Evolutionary conservation across 2,797 vertebrate genomes (phyloP), one percentile per base, ranked within the genome.

Genomic region (Phataginus tetradactyla): DNA sequence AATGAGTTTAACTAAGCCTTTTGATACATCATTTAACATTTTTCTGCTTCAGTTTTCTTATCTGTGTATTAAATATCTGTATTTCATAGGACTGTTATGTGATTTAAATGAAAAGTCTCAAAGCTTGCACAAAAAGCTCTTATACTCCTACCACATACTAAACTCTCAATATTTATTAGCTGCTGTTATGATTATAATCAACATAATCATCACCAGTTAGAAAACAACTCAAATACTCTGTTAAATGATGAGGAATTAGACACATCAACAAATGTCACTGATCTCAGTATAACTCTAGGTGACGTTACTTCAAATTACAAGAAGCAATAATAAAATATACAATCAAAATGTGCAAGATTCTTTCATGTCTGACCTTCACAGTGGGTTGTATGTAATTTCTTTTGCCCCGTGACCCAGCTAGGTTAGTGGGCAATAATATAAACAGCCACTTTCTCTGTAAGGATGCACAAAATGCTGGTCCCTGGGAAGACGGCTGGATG

Each of bases 1-100:
- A 81, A 88, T 74, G 32, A 55, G 74, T 85, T 34, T 37, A 64
- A 51, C 37, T 45, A 45, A 18, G 63, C 66, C 6, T 25, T 23
- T 32, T 25, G 37, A 4, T 25, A 77, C 83, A 37, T 39, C 53
- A 74, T 66, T 59, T 81, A 89, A 90, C n/a, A 51, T 61, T 91
- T 91, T 81, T 71, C 15, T 63, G n/a, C 23, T 90, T 94, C 8
- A 69, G 27, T 75, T 94, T 75, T 51, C 23, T 72, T 66, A 81
- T 51, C 17, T 86, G 64, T 80, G n/a, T 72, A 84, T 94, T 61
- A 92, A 72, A 85, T 63, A 51, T 39, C n/a, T 96, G 12, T 77
- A 57, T 83, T 74, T 90, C 32, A 45, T 12, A 81, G 45, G 9
- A 18, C 25, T 64, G 21, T 61, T 84, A 90, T 11, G 1, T 78